phyloP scores from a whole-genome alignment of 2,113 vertebrate genomes.

The Orientallactaga bullata region DNA sequence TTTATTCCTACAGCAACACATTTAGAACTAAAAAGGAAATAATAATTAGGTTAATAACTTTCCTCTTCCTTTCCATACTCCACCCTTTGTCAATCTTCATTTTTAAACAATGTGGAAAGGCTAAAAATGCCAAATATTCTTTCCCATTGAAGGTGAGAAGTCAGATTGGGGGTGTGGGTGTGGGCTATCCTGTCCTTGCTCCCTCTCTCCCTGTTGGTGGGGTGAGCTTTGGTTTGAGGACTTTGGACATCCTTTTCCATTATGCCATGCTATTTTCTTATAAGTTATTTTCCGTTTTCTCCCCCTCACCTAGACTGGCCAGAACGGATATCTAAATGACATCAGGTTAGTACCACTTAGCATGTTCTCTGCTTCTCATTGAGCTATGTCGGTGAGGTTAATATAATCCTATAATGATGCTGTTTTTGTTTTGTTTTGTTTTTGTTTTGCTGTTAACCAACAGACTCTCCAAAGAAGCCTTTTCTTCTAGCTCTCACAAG shows the following conservation, averaged over 20 bases:
- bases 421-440: conserved; percentile 81
- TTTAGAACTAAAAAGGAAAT: conserved; percentile 47
- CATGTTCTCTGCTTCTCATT: conserved; percentile 60
- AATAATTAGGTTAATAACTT: conserved; percentile 62
- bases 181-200: conserved; percentile 71
- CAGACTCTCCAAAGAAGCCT: conserved; percentile 96
- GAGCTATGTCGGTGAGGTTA: conserved; percentile 74
- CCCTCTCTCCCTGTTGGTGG: conserved; percentile 67
- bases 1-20: conserved; percentile 47
- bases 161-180: conserved; percentile 63
- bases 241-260: conserved; percentile 78
- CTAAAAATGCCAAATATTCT: conserved; percentile 58
- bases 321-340: conserved; percentile 98
- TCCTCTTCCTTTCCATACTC: conserved; percentile 66
- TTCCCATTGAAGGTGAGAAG: conserved; percentile 72
- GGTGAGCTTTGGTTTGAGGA: conserved; percentile 71
- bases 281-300: conserved; percentile 83
- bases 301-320: conserved; percentile 92
- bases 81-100: conserved; percentile 60
- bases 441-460: conserved; percentile 90
- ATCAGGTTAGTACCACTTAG: conserved; percentile 93
- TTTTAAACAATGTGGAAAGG: conserved; percentile 70
- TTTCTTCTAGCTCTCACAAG: conserved; percentile 96
- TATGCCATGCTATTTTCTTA: conserved; percentile 82
- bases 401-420: conserved; percentile 75